Evolutionary conservation across 2,888 invertebrate genomes (phyloP), one percentile per base, ranked within the genome.

Genomic region (Laothoe populi): DNA sequence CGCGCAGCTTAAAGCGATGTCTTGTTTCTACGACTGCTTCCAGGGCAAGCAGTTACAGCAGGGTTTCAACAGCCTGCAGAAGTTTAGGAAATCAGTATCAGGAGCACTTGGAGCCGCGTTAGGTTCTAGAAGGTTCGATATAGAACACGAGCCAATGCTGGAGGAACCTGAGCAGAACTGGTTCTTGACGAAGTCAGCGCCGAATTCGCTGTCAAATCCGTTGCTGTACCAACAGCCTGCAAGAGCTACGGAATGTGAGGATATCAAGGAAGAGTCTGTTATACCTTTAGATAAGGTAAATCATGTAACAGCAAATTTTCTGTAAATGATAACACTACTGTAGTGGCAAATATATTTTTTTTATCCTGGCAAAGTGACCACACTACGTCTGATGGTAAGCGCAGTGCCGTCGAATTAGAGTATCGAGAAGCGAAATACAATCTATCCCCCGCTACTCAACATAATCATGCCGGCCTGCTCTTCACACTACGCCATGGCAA

Each of bases 131-230:
- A 84, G 90, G 61, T 88, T 92, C 64, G 94, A 94, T 45, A 63
- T 90, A 40, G 94, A 94, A 59, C 94, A 94, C 64, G 92, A 91
- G 69, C 88, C 90, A 0, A 92, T 90, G 84, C 72, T 90, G n/a
- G 90, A 92, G 63, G 92, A 91, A 66, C 87, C 87, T 0, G 91
- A 92, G 70, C 90, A 89, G 71, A 97, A 97, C 82, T 97, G 97
- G 97, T 95, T 97, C 73, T 84, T 97, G 38, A 96, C 96, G 63
- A 95, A 96, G 73, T 96, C 96, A 13, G 96, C 96, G 0, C 96
- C 96, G 1, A 96, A 95, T 81, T 96, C 96, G 0, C 83, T 97
- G 73, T 96, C 96, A 72, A 95, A 95, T 72, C 94, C 94, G 1
- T 79, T 93, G 64, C 70, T 92, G 71, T 84, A 83, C 71, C 78